Percentiles rank a stretch among this genome's conserved stretches.
These are phyloP conservation scores for Drosophila mettleri DNA, from an alignment of 2,888 invertebrate species.

Conservation along the genomic window DNA sequence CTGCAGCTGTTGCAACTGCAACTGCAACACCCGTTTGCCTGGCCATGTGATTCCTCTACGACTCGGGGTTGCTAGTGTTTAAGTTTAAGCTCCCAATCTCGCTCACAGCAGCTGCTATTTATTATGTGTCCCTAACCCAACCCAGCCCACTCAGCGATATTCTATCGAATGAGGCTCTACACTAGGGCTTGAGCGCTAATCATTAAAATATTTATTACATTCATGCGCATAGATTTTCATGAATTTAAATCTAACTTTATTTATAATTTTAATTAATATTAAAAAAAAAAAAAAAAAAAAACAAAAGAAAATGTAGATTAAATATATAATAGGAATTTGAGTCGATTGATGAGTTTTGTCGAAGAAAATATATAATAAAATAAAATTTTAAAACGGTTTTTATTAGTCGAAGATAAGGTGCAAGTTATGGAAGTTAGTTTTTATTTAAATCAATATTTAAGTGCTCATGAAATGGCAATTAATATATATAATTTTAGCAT, in stretches of 20 bases:
- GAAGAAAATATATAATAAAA: neutral
- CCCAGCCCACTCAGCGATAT: slow-evolving; percentile 1
- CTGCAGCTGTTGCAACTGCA: slow-evolving; percentile 33
- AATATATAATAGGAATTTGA: neutral
- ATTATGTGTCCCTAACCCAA: slow-evolving; percentile 11
- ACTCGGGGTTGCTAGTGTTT: slow-evolving; percentile 83
- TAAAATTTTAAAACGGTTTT: no score
- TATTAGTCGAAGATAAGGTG: no score
- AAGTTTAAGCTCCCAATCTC: slow-evolving; percentile 54
- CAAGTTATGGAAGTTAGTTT: no score
- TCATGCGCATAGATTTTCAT: slow-evolving; percentile 32
- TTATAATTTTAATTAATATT: slow-evolving; percentile 43
- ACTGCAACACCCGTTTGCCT: slow-evolving; percentile 44
- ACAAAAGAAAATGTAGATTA: neutral
- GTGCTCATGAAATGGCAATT: no score
- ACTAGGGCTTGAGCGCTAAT: slow-evolving; percentile 20
- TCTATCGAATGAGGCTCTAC: slow-evolving; percentile 13
- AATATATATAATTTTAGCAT: no score
- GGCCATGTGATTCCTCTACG: slow-evolving; percentile 80
- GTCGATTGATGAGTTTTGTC: neutral
- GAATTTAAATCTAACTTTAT: slow-evolving; percentile 45
- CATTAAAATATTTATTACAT: slow-evolving; percentile 63
- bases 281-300: slow-evolving; percentile 20
- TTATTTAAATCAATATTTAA: no score
- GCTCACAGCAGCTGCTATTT: slow-evolving; percentile 46